phyloP scores from a whole-genome alignment of 2,888 invertebrate species.

The Lamellibrachia satsuma region DNA sequence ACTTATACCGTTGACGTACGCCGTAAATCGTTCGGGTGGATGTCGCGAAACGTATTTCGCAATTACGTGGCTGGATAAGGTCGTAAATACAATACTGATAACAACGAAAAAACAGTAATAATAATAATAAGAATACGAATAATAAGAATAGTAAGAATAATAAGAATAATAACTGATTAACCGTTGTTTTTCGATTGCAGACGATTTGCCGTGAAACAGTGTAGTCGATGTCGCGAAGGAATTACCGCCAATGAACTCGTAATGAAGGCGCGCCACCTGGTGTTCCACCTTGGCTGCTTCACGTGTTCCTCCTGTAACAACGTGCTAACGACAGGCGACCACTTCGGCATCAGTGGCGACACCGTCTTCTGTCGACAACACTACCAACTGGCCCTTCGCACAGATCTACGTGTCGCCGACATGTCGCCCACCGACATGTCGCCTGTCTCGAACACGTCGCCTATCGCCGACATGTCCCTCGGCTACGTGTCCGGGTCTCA shows the following conservation, averaged over 20 bases:
- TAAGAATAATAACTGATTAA: not conserved
- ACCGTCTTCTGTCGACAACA: not conserved
- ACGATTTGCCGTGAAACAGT: slow-evolving; percentile 85
- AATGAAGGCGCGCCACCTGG: slow-evolving; percentile 86
- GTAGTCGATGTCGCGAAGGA: slow-evolving; percentile 84
- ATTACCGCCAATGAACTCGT: slow-evolving; percentile 89
- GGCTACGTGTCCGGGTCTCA: not conserved
- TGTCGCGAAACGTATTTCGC: no score
- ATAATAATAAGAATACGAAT: no score
- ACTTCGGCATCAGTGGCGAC: slow-evolving; percentile 73
- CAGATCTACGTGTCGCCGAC: slow-evolving; percentile 5
- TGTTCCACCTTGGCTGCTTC: slow-evolving; percentile 90
- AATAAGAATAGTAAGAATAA: no score
- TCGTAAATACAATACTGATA: no score
- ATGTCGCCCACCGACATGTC: not conserved
- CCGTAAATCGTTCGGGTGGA: no score
- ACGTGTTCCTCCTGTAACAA: slow-evolving; percentile 85
- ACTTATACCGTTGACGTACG: no score
- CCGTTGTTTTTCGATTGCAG: slow-evolving; percentile 70
- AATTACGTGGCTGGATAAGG: no score
- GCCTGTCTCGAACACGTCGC: not conserved
- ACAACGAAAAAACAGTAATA: no score
- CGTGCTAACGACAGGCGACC: slow-evolving; percentile 85
- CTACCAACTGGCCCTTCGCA: not conserved
- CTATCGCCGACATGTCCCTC: not conserved